A percentile compares a stretch with the other conserved stretches of the same genome.
Evolutionary conservation across 2,113 vertebrate species (phyloP).

Genomic region (Burhinus oedicnemus): DNA sequence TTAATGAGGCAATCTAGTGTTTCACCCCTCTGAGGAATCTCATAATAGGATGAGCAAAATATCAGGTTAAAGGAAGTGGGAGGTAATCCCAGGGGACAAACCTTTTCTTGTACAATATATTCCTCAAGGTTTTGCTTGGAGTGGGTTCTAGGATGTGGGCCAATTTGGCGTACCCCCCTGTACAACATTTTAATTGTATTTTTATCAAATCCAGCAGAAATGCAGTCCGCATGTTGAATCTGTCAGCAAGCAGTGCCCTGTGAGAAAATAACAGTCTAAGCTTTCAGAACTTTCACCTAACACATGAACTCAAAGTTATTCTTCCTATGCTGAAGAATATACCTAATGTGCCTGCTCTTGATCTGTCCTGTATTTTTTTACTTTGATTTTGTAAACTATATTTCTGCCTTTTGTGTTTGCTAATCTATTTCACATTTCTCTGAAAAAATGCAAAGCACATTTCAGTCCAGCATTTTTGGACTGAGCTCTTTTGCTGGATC

Average conservation of each 20-base stretch:
- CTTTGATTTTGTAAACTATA: background rate
- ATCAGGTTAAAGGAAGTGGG: constrained; percentile 77
- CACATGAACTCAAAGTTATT: background rate
- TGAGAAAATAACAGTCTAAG: constrained; percentile 30
- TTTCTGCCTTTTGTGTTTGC: background rate
- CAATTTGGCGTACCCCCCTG: constrained; percentile 73
- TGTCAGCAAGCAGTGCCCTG: constrained; percentile 36
- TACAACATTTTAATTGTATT: constrained; percentile 78
- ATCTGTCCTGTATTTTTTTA: background rate
- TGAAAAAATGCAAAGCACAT: background rate
- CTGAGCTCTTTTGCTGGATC: background rate
- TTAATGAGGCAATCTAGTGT: constrained; percentile 83
- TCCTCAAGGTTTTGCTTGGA: constrained; percentile 78
- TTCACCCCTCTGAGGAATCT: constrained; percentile 79
- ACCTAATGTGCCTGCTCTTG: background rate
- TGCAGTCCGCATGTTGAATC: constrained; percentile 64
- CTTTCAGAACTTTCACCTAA: constrained; percentile 48
- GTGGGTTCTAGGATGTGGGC: constrained; percentile 77
- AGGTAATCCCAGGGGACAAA: constrained; percentile 69
- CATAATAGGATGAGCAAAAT: constrained; percentile 81
- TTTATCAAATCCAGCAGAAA: constrained; percentile 79
- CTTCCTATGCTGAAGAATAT: background rate
- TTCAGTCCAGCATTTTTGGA: background rate
- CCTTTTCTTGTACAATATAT: constrained; percentile 69
- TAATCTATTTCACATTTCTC: background rate